These are phyloP conservation scores for Aphelenchoides fujianensis DNA, from an alignment of 1,140 invertebrate species.

Conservation along the genomic window DNA sequence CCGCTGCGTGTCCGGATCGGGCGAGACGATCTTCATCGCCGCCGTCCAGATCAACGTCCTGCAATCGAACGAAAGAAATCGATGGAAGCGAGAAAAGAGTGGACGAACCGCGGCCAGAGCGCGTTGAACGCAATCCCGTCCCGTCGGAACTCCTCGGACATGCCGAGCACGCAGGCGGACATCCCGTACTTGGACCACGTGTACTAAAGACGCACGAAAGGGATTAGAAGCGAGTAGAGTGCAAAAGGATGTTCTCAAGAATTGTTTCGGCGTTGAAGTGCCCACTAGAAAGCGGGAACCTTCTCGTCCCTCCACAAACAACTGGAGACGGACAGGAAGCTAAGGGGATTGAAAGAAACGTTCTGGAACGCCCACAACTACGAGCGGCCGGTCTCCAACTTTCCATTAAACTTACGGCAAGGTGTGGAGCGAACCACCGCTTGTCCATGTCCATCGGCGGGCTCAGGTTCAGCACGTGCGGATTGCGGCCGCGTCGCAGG, in stretches of 20 bases:
- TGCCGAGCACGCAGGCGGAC: slow-evolving; percentile 92
- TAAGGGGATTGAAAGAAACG: no score
- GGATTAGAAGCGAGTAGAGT: slow-evolving; percentile 66
- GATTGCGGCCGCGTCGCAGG: slow-evolving; percentile 80
- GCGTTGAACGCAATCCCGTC: slow-evolving; percentile 87
- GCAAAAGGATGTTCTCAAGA: no score
- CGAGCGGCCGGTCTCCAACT: no score
- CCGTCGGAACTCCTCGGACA: slow-evolving; percentile 82
- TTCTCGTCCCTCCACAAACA: no score
- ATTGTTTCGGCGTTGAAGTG: no score
- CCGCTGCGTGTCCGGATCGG: slow-evolving; percentile 67
- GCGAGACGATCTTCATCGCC: slow-evolving; percentile 89
- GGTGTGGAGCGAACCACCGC: slow-evolving; percentile 84
- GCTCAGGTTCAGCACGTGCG: slow-evolving; percentile 90
- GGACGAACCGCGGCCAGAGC: slow-evolving; percentile 74
- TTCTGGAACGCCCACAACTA: no score
- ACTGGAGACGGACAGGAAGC: no score
- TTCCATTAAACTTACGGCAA: slow-evolving; percentile 84
- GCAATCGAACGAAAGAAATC: no score
- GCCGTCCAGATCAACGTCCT: slow-evolving; percentile 83
- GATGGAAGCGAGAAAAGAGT: no score
- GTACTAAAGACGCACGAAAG: slow-evolving; percentile 68
- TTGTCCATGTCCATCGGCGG: slow-evolving; percentile 85
- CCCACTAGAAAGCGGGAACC: no score
- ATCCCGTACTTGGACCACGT: slow-evolving; percentile 98